Percentiles rank a stretch among this genome's conserved stretches.
These are phyloP conservation scores for Mythimna lalbum DNA, from an alignment of 2,888 invertebrate genomes.

Conservation along the genomic window DNA sequence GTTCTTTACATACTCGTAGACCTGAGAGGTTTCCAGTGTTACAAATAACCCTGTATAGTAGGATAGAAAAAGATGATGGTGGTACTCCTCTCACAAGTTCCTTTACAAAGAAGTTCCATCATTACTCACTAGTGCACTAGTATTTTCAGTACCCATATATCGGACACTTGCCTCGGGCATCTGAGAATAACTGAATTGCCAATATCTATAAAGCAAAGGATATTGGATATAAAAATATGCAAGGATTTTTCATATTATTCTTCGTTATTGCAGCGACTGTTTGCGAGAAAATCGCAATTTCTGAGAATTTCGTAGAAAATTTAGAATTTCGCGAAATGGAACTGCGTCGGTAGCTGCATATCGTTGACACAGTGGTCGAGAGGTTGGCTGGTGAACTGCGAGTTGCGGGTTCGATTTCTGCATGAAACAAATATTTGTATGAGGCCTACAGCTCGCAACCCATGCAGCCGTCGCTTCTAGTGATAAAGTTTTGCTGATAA, in stretches of 20 bases:
- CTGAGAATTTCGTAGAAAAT: not conserved
- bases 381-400: too few relatives aligned
- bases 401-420: too few relatives aligned
- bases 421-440: too few relatives aligned
- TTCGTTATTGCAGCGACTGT: conserved; percentile 3
- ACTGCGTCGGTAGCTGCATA: not conserved
- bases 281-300: not conserved
- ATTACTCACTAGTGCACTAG: not conserved
- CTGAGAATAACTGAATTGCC: conserved; percentile 24
- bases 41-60: too few relatives aligned
- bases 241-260: conserved; percentile 13
- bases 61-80: not conserved
- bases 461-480: too few relatives aligned
- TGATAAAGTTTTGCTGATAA: too few relatives aligned
- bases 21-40: too few relatives aligned
- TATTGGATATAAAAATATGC: conserved; percentile 26
- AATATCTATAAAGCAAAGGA: conserved; percentile 27
- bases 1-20: too few relatives aligned
- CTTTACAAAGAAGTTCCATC: not conserved
- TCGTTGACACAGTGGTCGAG: too few relatives aligned
- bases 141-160: conserved; percentile 25
- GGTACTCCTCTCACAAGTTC: too few relatives aligned
- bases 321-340: not conserved
- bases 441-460: too few relatives aligned
- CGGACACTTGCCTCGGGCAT: conserved; percentile 13